phyloP scores from a whole-genome alignment of 2,113 vertebrate species.

The Scophthalmus maximus region DNA sequence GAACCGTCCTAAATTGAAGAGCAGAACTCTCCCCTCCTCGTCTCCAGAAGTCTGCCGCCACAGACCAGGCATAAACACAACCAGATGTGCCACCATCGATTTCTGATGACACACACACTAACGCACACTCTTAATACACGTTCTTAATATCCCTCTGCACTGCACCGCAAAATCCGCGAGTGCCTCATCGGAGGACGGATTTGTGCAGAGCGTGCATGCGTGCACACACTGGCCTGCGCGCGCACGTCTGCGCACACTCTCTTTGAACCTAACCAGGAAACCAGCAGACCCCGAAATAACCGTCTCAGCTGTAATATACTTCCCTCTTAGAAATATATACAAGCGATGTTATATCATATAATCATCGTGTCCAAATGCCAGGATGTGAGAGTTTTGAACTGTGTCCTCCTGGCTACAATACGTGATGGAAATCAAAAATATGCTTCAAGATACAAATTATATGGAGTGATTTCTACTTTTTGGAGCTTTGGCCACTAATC shows the following conservation, averaged over 20 bases:
- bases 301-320: conserved; percentile 46
- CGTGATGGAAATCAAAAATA: background rate
- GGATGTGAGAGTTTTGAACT: conserved; percentile 21
- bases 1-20: conserved; percentile 78
- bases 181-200: conserved; percentile 20
- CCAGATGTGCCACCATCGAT: conserved; percentile 80
- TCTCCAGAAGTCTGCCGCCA: conserved; percentile 77
- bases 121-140: conserved; percentile 60
- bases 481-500: conserved; percentile 10
- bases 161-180: conserved; percentile 54
- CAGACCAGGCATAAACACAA: conserved; percentile 75
- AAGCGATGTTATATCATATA: conserved; percentile 49
- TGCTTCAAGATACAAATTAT: conserved; percentile 35
- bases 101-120: conserved; percentile 60
- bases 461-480: conserved; percentile 3
- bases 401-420: background rate
- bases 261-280: conserved; percentile 52
- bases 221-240: conserved; percentile 13
- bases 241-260: conserved; percentile 6
- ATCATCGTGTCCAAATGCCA: conserved; percentile 32
- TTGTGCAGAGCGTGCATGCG: conserved; percentile 32
- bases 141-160: conserved; percentile 50
- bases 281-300: conserved; percentile 63
- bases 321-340: conserved; percentile 53
- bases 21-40: conserved; percentile 66